Conservation (phyloP, 2,888 invertebrate species). For the Tetragonisca angustula region DNA sequence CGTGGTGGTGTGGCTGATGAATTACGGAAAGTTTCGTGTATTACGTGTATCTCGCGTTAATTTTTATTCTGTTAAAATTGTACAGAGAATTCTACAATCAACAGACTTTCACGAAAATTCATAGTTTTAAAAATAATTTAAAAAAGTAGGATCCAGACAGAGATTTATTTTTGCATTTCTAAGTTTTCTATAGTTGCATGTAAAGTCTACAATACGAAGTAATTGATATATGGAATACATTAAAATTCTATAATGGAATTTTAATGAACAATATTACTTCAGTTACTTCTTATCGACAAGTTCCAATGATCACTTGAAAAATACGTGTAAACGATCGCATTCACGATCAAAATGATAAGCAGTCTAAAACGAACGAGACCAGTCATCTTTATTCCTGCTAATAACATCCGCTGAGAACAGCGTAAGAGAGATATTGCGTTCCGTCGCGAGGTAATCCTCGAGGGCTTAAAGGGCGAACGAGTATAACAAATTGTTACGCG, state of each 20-base stretch:
- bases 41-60: background rate
- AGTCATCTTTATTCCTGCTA: background rate
- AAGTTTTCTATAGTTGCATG: too few relatives aligned
- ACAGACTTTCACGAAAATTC: too few relatives aligned
- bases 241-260: background rate
- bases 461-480: background rate
- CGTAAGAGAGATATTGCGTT: conserved; percentile 5
- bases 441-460: background rate
- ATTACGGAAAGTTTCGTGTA: background rate
- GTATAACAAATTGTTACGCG: conserved; percentile 25
- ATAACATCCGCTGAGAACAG: conserved; percentile 10
- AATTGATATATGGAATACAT: background rate
- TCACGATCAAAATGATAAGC: background rate
- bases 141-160: too few relatives aligned
- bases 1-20: background rate
- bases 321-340: background rate
- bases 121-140: too few relatives aligned
- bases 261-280: background rate
- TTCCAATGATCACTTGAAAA: background rate
- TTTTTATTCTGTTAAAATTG: background rate
- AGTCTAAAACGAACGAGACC: background rate
- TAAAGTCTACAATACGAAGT: too few relatives aligned
- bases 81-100: too few relatives aligned
- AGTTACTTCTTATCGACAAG: background rate
- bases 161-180: too few relatives aligned